These are phyloP conservation scores for Gadus chalcogrammus DNA, from an alignment of 2,113 vertebrate species.

Conservation along the genomic window DNA sequence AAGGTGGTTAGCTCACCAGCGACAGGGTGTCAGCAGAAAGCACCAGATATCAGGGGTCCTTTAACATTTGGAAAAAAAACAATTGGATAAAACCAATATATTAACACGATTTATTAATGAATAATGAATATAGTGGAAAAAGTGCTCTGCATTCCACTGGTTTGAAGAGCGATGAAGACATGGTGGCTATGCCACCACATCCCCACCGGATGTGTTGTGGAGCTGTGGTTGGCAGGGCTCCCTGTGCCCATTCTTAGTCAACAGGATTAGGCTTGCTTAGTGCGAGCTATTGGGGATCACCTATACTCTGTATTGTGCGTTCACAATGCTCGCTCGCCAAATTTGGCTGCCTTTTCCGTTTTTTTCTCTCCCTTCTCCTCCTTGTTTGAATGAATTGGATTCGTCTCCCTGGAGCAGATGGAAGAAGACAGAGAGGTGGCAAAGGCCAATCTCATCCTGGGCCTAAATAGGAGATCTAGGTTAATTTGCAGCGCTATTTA, in stretches of 20 bases:
- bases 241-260: conserved; percentile 71
- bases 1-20: too few relatives aligned
- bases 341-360: conserved; percentile 60
- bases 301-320: conserved; percentile 61
- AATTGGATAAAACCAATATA: too few relatives aligned
- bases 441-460: conserved; percentile 46
- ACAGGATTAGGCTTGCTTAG: conserved; percentile 64
- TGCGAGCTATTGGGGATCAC: conserved; percentile 58
- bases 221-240: conserved; percentile 67
- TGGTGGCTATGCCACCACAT: too few relatives aligned
- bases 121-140: too few relatives aligned
- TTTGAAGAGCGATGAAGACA: too few relatives aligned
- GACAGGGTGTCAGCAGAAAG: too few relatives aligned
- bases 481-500: conserved; percentile 61
- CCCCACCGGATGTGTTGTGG: too few relatives aligned
- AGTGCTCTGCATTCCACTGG: too few relatives aligned
- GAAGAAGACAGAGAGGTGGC: conserved; percentile 49
- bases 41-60: too few relatives aligned
- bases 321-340: conserved; percentile 66
- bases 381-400: conserved; percentile 26
- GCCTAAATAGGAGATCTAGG: conserved; percentile 54
- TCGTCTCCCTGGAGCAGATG: conserved; percentile 35
- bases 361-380: conserved; percentile 26
- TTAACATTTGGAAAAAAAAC: too few relatives aligned
- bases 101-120: too few relatives aligned